Evolutionary conservation across 1,140 invertebrate genomes (phyloP), one percentile per base, ranked within the genome.

Genomic region (Temnothorax longispinosus): DNA sequence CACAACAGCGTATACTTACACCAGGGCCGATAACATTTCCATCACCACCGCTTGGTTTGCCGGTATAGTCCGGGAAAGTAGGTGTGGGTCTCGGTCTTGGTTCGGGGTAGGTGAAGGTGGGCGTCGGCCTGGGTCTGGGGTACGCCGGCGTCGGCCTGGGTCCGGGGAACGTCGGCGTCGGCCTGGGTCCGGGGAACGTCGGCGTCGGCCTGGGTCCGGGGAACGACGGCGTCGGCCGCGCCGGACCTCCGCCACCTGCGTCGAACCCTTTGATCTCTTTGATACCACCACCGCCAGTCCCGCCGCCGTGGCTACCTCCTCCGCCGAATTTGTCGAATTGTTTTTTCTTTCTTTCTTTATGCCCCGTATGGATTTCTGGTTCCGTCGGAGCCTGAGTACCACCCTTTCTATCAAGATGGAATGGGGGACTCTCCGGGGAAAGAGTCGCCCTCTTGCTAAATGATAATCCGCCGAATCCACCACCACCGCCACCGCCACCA

Each of bases 1-100:
- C n/a, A 62, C 2, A 1, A 32, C 27, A 21, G 18, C 15, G 13
- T 32, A 18, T 77, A 92, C 88, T 90, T 75, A 93, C 92, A 47
- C 74, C 86, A 52, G 89, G 80, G 67, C 89, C 87, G 32, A 92
- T 84, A 58, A 67, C 88, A 52, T 90, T 91, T 8, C 90, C 90
- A 65, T 86, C 87, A 8, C 85, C 67, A 4, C 88, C 88, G 21
- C 80, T 90, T 1, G 92, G 91, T 56, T 92, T 89, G 56, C 94
- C 93, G 11, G 87, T 60, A 77, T 94, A 94, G 27, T 94, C 93
- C 0, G 95, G 94, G 67, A 93, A 94, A 41, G 77, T 85, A 15
- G 94, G 91, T 0, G 93, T 94, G 3, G 94, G 93, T 74, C 86
- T 92, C 13, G 93, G 85, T 54, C 93, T 32, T 15, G 69, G 0